phyloP scores from a whole-genome alignment of 2,888 invertebrate genomes.

The Platycheirus rosarum region DNA sequence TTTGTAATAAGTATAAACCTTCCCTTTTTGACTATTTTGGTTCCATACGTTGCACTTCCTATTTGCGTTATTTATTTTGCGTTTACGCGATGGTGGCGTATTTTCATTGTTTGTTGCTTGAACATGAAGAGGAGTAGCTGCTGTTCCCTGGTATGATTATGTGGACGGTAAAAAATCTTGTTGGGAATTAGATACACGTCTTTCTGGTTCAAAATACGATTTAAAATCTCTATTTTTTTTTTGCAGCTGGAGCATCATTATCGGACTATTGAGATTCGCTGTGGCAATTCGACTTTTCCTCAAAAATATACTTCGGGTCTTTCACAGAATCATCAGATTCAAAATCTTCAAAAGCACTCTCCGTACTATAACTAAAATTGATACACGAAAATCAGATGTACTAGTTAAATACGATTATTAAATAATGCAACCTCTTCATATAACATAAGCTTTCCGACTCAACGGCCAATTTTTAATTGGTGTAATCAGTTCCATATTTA shows the following conservation, averaged over 20 bases:
- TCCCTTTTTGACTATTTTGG: constrained; percentile 34
- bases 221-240: constrained; percentile 18
- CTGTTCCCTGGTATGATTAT: constrained; percentile 17
- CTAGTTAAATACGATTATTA: constrained; percentile 1
- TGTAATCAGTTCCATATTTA: constrained; percentile 3
- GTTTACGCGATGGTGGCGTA: constrained; percentile 32
- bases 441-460: not conserved
- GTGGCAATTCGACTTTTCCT: constrained; percentile 18
- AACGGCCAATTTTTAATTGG: not conserved
- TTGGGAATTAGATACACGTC: constrained; percentile 8
- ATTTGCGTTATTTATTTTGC: constrained; percentile 36
- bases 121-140: constrained; percentile 25
- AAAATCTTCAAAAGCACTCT: constrained; percentile 7
- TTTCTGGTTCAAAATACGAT: constrained; percentile 16
- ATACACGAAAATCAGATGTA: constrained; percentile 11
- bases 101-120: constrained; percentile 23
- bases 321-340: constrained; percentile 44
- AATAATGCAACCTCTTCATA: constrained; percentile 10
- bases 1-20: constrained; percentile 32
- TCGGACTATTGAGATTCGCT: constrained; percentile 32
- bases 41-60: constrained; percentile 42
- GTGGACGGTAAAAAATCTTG: constrained; percentile 28
- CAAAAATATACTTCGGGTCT: constrained; percentile 23
- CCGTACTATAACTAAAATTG: constrained; percentile 5
- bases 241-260: constrained; percentile 25